A percentile compares a stretch with the other conserved stretches of the same genome.
phyloP scores from a whole-genome alignment of 1,140 invertebrate genomes.

The Acromyrmex heyeri region DNA sequence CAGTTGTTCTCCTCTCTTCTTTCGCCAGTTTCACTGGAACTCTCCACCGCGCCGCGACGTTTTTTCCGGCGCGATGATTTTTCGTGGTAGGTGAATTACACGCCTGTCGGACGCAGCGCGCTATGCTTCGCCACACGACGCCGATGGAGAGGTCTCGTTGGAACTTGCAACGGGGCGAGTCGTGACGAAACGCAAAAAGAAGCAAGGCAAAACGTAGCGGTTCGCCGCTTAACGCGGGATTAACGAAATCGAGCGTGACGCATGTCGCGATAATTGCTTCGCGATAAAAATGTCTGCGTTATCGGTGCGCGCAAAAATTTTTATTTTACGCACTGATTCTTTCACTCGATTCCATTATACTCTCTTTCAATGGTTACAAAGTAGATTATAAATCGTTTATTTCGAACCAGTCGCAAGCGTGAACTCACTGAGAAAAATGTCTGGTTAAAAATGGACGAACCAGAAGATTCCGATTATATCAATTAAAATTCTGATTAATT shows the following conservation, averaged over 20 bases:
- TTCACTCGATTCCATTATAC: neutral
- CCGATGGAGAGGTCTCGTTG: constrained; percentile 40
- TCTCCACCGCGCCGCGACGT: constrained; percentile 73
- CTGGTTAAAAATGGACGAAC: too few relatives aligned
- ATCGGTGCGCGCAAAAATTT: neutral
- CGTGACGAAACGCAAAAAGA: constrained; percentile 48
- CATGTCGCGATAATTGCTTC: constrained; percentile 69
- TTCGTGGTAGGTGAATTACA: constrained; percentile 83
- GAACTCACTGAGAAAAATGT: too few relatives aligned
- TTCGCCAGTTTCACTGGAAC: constrained; percentile 30
- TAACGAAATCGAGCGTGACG: constrained; percentile 74
- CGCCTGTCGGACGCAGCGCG: constrained; percentile 83
- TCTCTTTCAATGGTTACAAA: neutral
- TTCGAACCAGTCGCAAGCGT: neutral
- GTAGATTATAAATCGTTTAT: neutral
- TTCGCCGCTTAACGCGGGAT: constrained; percentile 67
- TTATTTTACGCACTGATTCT: neutral
- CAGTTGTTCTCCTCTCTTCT: constrained; percentile 45
- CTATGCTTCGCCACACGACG: constrained; percentile 59
- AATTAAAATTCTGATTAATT: too few relatives aligned
- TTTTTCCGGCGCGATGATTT: constrained; percentile 82
- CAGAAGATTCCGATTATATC: too few relatives aligned
- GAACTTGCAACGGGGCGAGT: constrained; percentile 25
- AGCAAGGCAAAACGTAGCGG: constrained; percentile 28
- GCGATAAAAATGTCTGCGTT: neutral